A percentile compares a stretch with the other conserved stretches of the same genome.
These are phyloP conservation scores for Hydractinia echinata DNA, from an alignment of 30 jellyfish, hydroid and myxozoan genomes.

Conservation along the genomic window DNA sequence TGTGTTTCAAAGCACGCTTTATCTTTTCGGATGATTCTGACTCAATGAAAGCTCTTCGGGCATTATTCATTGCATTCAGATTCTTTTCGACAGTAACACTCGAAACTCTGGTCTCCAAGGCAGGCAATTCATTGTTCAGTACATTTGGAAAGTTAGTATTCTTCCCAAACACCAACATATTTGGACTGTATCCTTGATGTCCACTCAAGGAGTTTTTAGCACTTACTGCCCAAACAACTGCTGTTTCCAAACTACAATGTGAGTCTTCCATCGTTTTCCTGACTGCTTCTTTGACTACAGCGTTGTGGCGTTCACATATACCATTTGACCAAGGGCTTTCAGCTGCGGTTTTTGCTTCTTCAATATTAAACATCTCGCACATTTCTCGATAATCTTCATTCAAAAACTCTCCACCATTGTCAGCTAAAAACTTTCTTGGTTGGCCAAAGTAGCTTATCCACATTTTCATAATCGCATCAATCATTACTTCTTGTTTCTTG, in stretches of 20 bases:
- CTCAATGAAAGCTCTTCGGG: conserved; percentile 31
- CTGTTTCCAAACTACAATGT: too few relatives aligned
- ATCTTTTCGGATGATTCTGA: conserved; percentile 50
- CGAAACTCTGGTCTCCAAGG: conserved; percentile 34
- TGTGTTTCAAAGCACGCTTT: conserved; percentile 49
- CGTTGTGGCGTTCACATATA: conserved; percentile 18
- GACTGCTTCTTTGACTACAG: too few relatives aligned
- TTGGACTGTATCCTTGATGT: conserved; percentile 38
- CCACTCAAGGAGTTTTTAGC: conserved; percentile 48
- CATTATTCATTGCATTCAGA: conserved; percentile 54
- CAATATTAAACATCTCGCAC: conserved; percentile 30
- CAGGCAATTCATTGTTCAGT: conserved; percentile 29
- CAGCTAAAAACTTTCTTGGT: conserved; percentile 8
- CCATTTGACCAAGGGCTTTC: conserved; percentile 39
- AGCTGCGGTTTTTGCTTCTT: conserved; percentile 35
- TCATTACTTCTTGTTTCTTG: background rate
- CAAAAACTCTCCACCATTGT: conserved; percentile 50
- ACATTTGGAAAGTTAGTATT: conserved; percentile 37
- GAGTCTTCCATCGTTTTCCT: too few relatives aligned
- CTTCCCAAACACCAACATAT: conserved; percentile 13
- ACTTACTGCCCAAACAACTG: background rate
- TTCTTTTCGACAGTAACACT: conserved; percentile 40
- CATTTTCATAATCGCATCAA: background rate
- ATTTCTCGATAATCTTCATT: conserved; percentile 6
- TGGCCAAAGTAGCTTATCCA: too few relatives aligned